These are phyloP conservation scores for Gavia stellata DNA, from an alignment of 2,113 vertebrate species.

Conservation along the genomic window DNA sequence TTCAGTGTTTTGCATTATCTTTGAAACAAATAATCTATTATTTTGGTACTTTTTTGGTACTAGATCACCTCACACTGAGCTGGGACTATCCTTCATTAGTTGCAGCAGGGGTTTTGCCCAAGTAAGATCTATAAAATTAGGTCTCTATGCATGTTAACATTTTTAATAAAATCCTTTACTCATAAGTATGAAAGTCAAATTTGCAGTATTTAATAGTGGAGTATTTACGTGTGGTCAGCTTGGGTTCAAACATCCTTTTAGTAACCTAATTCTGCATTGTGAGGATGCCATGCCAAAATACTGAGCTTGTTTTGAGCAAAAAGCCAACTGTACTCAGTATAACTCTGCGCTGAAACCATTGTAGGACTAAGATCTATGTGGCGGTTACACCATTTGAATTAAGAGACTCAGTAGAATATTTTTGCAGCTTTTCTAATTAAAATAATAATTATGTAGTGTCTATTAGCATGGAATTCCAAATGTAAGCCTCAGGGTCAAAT, in stretches of 20 bases:
- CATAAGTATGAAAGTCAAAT: not conserved
- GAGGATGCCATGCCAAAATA: not conserved
- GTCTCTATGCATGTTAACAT: not conserved
- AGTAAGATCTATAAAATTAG: not conserved
- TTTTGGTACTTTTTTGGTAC: constrained; percentile 1
- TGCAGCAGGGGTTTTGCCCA: not conserved
- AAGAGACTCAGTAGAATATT: constrained; percentile 16
- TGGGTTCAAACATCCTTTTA: not conserved
- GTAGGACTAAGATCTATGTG: not conserved
- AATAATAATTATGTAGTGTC: constrained; percentile 38
- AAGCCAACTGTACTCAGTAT: not conserved
- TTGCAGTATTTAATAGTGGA: not conserved
- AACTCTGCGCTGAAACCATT: not conserved
- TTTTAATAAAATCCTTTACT: not conserved
- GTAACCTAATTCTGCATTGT: not conserved
- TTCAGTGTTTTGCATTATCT: constrained; percentile 20
- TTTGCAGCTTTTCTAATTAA: constrained; percentile 40
- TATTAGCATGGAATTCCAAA: constrained; percentile 40
- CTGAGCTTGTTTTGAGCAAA: not conserved
- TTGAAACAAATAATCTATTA: constrained; percentile 27
- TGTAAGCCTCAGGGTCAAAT: constrained; percentile 35
- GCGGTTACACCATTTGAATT: not conserved
- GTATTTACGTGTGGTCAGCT: not conserved
- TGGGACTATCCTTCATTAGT: not conserved
- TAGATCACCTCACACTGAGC: not conserved